These are phyloP conservation scores for Neogobius melanostomus DNA, from an alignment of 2,113 vertebrate species.

Conservation along the genomic window DNA sequence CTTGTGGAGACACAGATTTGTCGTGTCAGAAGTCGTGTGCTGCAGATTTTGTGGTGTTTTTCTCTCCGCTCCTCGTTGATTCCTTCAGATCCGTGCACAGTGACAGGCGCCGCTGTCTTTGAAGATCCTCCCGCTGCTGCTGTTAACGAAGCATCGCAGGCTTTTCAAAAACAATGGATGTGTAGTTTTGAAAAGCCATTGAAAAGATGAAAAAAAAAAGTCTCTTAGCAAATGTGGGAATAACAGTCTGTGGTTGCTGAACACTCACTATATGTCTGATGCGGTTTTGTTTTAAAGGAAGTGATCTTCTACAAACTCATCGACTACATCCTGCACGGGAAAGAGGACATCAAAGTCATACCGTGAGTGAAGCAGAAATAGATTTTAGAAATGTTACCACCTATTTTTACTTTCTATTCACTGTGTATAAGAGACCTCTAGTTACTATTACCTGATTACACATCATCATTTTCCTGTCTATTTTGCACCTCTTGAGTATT, in stretches of 20 bases:
- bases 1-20: too few species aligned
- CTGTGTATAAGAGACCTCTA: too few species aligned
- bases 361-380: conserved; percentile 67
- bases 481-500: too few species aligned
- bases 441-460: too few species aligned
- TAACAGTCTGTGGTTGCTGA: too few species aligned
- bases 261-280: too few species aligned
- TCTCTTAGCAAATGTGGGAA: too few species aligned
- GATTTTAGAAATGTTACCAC: background rate
- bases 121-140: background rate
- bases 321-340: conserved; percentile 82
- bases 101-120: background rate
- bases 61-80: background rate
- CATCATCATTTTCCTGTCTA: too few species aligned
- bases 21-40: background rate
- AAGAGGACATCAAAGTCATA: conserved; percentile 84
- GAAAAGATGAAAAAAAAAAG: too few species aligned
- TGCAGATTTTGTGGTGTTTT: background rate
- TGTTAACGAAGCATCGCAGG: background rate
- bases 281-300: conserved; percentile 64
- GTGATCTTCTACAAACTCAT: conserved; percentile 81
- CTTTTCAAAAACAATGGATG: too few species aligned
- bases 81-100: background rate
- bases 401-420: too few species aligned
- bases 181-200: too few species aligned